These are phyloP conservation scores for Brachionus sp. DNA, from an alignment of 1,140 invertebrate species.

Conservation along the genomic window DNA sequence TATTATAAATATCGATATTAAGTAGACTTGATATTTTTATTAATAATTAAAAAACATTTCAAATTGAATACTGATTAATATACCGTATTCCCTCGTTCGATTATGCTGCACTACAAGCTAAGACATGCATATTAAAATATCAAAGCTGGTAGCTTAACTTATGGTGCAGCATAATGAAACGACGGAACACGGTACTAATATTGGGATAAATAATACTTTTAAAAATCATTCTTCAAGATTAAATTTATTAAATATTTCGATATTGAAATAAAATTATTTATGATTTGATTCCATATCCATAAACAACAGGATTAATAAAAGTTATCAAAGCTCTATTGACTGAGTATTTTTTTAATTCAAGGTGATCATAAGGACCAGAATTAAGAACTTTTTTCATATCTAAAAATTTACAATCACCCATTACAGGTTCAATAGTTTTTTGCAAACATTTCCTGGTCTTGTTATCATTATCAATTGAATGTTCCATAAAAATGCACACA, in stretches of 20 bases:
- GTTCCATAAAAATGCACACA: constrained; percentile 36
- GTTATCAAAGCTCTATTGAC: background rate
- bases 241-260: background rate
- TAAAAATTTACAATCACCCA: constrained; percentile 20
- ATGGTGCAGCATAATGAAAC: no score
- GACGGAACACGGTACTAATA: no score
- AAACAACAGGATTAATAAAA: constrained; percentile 3
- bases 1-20: no score
- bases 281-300: background rate
- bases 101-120: no score
- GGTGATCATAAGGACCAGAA: background rate
- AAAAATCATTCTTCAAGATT: no score
- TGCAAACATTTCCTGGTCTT: background rate
- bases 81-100: no score
- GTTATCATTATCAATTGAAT: constrained; percentile 18
- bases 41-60: no score
- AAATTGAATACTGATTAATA: no score
- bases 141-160: no score
- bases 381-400: constrained; percentile 24
- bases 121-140: no score
- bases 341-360: background rate
- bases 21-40: no score
- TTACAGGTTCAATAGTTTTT: background rate
- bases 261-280: background rate
- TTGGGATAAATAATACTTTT: no score